Percentiles rank a stretch among this genome's conserved stretches.
These are phyloP conservation scores for Dendrolimus punctatus DNA, from an alignment of 1,140 invertebrate genomes.

Conservation along the genomic window DNA sequence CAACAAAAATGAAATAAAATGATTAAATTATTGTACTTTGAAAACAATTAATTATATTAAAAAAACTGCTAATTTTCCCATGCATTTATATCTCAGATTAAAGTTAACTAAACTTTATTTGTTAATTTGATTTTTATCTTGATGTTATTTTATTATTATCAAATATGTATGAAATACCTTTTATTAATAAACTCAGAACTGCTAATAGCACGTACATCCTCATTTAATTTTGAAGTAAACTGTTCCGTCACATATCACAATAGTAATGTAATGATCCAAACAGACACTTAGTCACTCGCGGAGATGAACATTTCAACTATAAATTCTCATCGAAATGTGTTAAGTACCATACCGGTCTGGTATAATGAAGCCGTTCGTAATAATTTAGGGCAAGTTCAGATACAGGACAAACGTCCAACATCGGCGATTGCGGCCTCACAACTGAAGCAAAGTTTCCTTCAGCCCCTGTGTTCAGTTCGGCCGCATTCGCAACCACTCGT, in stretches of 20 bases:
- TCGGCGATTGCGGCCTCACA: slow-evolving; percentile 16
- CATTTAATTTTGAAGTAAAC: slow-evolving; percentile 31
- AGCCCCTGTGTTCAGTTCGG: slow-evolving; percentile 12
- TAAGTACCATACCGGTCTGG: not conserved
- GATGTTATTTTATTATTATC: no score
- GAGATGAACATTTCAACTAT: slow-evolving; percentile 11
- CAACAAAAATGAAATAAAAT: no score
- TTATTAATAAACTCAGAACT: slow-evolving; percentile 40
- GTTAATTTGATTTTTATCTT: no score
- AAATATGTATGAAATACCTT: slow-evolving; percentile 26
- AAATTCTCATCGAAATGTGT: no score
- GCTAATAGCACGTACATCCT: slow-evolving; percentile 52
- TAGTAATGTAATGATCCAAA: slow-evolving; percentile 14
- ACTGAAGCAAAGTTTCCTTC: slow-evolving; percentile 31
- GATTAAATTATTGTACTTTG: not conserved
- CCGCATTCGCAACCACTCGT: slow-evolving; percentile 30
- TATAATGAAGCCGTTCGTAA: slow-evolving; percentile 19
- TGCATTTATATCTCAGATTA: no score
- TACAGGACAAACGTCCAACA: slow-evolving; percentile 17
- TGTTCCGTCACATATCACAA: slow-evolving; percentile 51
- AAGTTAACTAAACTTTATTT: no score
- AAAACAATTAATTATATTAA: slow-evolving; percentile 4
- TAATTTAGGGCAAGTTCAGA: slow-evolving; percentile 6
- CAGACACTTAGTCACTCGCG: slow-evolving; percentile 29
- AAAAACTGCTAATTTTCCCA: not conserved